These are phyloP conservation scores for Dermolepida albohirtum DNA, from an alignment of 2,888 invertebrate species.

Conservation along the genomic window DNA sequence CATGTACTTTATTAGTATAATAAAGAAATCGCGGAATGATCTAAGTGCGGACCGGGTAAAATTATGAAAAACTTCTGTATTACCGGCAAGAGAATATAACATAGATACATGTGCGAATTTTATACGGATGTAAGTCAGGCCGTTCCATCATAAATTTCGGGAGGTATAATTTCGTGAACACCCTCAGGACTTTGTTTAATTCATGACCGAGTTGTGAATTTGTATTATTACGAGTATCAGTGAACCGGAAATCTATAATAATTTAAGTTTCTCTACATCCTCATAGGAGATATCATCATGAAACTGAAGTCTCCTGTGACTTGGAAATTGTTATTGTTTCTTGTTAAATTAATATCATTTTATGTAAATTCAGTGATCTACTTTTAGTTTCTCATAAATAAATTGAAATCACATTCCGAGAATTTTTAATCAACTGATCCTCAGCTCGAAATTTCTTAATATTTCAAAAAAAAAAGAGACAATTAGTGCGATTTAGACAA, in stretches of 20 bases:
- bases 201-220: constrained; percentile 13
- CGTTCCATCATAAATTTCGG: constrained; percentile 1
- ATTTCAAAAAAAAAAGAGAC: no score
- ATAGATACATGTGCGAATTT: background rate
- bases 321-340: no score
- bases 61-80: constrained; percentile 10
- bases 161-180: constrained; percentile 1
- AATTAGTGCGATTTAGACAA: no score
- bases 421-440: no score
- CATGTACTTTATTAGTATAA: constrained; percentile 3
- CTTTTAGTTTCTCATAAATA: no score
- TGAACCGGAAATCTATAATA: constrained; percentile 4
- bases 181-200: constrained; percentile 16
- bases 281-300: no score
- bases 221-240: constrained; percentile 6
- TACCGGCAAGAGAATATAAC: constrained; percentile 10
- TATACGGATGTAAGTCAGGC: constrained; percentile 3
- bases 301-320: no score
- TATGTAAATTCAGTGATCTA: no score
- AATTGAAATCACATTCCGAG: no score
- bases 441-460: no score
- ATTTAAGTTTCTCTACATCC: background rate
- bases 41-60: constrained; percentile 1
- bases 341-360: no score
- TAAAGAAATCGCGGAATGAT: constrained; percentile 13